Evolutionary conservation across 2,797 vertebrate genomes (phyloP).

Genomic region (Erithacus rubecula): DNA sequence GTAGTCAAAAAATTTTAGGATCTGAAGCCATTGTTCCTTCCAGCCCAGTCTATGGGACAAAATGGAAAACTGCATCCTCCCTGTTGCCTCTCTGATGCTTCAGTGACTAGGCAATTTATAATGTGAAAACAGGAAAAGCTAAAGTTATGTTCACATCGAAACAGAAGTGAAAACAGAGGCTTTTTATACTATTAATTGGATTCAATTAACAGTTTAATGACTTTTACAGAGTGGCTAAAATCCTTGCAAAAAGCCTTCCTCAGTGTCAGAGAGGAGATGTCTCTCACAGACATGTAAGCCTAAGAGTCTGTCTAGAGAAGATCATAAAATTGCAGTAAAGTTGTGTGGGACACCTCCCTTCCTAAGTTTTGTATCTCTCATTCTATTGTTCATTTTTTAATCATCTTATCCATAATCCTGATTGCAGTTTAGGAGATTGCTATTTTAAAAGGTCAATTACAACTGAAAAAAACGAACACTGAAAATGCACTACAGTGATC

Average conservation of each 20-base stretch:
- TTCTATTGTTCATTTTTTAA: not conserved
- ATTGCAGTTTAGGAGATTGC: accelerated
- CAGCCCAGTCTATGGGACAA: not conserved
- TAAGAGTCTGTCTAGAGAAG: not conserved
- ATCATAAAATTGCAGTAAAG: not conserved
- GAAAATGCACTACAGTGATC: not conserved
- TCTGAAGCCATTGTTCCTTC: not conserved
- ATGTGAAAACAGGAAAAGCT: not conserved
- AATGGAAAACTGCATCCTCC: not conserved
- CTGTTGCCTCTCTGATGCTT: not conserved
- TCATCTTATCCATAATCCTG: not conserved
- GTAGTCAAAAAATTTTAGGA: not conserved
- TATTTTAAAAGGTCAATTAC: not conserved
- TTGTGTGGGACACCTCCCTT: not conserved
- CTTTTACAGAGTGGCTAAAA: not conserved
- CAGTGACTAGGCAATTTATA: not conserved
- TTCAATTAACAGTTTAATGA: slow-evolving; percentile 33
- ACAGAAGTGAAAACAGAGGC: not conserved
- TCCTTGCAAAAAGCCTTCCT: not conserved
- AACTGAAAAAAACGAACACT: not conserved
- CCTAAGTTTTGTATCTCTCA: not conserved
- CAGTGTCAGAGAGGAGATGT: not conserved
- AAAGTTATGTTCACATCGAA: not conserved
- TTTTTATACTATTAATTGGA: not conserved
- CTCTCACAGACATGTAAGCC: not conserved